Base-by-base conservation (phyloP, 1,140 invertebrate species). In the Galleria mellonella region DNA sequence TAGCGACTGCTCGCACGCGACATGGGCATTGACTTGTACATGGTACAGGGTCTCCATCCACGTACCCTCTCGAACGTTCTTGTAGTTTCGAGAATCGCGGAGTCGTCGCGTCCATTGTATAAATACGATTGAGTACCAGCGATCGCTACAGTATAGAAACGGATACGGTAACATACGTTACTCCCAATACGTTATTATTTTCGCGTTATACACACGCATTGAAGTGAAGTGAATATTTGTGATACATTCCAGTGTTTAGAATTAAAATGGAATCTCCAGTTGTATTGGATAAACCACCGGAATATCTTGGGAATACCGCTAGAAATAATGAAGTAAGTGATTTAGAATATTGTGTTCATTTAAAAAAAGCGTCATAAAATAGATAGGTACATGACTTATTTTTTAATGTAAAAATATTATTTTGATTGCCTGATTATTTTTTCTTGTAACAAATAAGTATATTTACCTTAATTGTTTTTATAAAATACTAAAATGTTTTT, bases 201-300 rank as follows among this genome's bases (percentile, higher is more conserved):
- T 42, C 44, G 48, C 39, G 48, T 17, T 50, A 43, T 30, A 46
- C 41, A 47, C 55, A 62, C 33, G 35, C 49, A 71, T 71, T 78
- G 70, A 55, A 64, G 72, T 77, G 70, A 43, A 48, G 30, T 45
- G 36, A 47, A 43, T 51, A 53, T 56, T 49, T 66, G 79, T 83
- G 74, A 69, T 62, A 76, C 50, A 72, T 72, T 72, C 55, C 55
- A 66, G 70, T 81, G 68, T 62, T 70, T 64, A 58, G 50, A 43
- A 51, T 59, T 66, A 51, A 51, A 55, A 83, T 84, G 79, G 77
- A 84, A 62, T 84, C 79, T 29, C 79, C 79, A 51, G 77, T 83
- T 65, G 75, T 83, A 59, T 46, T 83, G 57, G 79, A 83, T 55
- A 83, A 83, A 46, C 79, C 79, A 37, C 79, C 79, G 37, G 79